Base-by-base conservation (phyloP, 2,888 invertebrate species). In the Chloroclysta siterata region DNA sequence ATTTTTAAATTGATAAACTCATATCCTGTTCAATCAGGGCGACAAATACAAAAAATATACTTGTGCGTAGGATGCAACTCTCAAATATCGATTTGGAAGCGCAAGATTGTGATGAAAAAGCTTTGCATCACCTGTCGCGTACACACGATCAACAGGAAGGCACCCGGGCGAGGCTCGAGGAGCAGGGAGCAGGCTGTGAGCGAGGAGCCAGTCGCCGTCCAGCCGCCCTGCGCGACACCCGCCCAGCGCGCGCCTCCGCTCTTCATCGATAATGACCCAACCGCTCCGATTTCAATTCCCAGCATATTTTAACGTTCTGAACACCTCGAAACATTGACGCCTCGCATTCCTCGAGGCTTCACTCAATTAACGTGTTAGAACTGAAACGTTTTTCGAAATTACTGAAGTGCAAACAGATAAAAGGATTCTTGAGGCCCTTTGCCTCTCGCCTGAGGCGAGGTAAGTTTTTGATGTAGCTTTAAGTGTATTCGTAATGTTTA, bases 131-230 rank as follows among this genome's bases (percentile, higher is more conserved):
- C 92, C 90, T 91, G 91, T 91, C 91, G 89, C 87, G 84, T 84
- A 82, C 82, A 82, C 82, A 87, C 82, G 85, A 87, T 89, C 88
- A 89, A 90, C 90, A 89, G 88, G 89, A 90, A 87, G 76, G 79
- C 75, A 80, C 81, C 86, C 86, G 89, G 90, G 88, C 87, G 86
- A 88, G 89, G 89, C 83, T 83, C 80, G 75, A 77, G 83, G 84
- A 72, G 74, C 79, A 79, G 79, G 77, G 74, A 75, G 79, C 76
- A 74, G 79, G 61, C 65, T 68, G 77, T 72, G 78, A 84, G 78
- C 72, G 78, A 84, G 82, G 84, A 80, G 86, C 72, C 89, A 91
- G 90, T 91, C 85, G 80, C 87, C 91, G 90, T 91, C 90, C 90
- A 88, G 81, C 88, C 89, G 89, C 90, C 89, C 86, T 79, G 66